phyloP scores from a whole-genome alignment of 2,888 invertebrate species.

The Homarus gammarus region DNA sequence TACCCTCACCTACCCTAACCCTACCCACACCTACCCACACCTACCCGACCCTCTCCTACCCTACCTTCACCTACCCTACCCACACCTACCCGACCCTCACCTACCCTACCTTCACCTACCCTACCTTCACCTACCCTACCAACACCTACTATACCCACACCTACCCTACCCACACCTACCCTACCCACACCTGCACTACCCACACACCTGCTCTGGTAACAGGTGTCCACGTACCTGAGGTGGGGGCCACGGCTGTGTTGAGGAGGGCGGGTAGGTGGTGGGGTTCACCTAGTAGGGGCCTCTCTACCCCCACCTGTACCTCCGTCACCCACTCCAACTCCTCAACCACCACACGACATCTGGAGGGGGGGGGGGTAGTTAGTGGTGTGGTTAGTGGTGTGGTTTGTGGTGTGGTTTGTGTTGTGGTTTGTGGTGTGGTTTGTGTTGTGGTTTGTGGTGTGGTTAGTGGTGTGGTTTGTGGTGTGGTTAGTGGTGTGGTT shows the following conservation, averaged over 20 bases:
- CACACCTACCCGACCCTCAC: not conserved
- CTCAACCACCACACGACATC: not conserved
- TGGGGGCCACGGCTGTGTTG: not conserved
- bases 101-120: no score
- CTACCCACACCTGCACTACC: not conserved
- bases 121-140: no score
- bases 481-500: not conserved
- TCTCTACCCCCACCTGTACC: not conserved
- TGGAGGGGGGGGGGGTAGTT: not conserved
- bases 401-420: no score
- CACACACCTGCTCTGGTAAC: not conserved
- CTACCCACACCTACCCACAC: not conserved
- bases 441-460: not conserved
- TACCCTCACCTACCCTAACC: not conserved
- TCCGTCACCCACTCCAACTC: not conserved
- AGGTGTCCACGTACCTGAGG: not conserved
- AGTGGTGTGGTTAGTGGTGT: not conserved
- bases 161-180: not conserved
- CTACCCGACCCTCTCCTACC: no score
- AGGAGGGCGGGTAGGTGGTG: not conserved
- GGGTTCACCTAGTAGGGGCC: not conserved
- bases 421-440: not conserved
- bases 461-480: not conserved
- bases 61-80: not conserved
- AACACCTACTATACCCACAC: no score